These are phyloP conservation scores for Microcaecilia unicolor DNA, from an alignment of 2,797 vertebrate species.

Conservation along the genomic window DNA sequence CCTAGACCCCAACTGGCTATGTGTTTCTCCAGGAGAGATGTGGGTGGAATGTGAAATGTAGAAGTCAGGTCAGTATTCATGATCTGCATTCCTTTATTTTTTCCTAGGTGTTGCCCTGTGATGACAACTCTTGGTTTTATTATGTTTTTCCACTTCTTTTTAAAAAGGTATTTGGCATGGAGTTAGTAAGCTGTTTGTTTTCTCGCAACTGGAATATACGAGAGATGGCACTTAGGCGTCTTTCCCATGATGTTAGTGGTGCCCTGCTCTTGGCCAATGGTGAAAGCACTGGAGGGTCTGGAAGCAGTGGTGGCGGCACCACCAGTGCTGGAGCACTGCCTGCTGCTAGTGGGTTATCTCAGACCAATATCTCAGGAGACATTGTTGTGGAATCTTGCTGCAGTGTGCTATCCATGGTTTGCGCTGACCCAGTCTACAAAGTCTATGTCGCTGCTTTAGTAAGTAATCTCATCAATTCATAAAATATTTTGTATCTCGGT, in stretches of 20 bases:
- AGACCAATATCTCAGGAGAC: slow-evolving; percentile 62
- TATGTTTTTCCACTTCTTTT: background rate
- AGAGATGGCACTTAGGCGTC: slow-evolving; percentile 78
- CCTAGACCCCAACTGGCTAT: too few relatives aligned
- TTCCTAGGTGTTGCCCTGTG: too few relatives aligned
- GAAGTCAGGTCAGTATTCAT: too few relatives aligned
- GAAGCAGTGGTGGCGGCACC: slow-evolving; percentile 40
- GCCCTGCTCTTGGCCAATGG: slow-evolving; percentile 77
- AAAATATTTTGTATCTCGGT: too few relatives aligned
- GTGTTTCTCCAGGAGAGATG: too few relatives aligned
- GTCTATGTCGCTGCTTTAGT: slow-evolving; percentile 87
- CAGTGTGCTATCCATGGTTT: slow-evolving; percentile 77
- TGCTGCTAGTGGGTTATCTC: slow-evolving; percentile 50
- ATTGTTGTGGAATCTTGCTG: slow-evolving; percentile 79
- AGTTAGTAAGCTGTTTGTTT: slow-evolving; percentile 82
- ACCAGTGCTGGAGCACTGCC: slow-evolving; percentile 37
- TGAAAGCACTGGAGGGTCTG: slow-evolving; percentile 68
- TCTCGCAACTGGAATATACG: slow-evolving; percentile 85
- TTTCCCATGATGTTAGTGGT: slow-evolving; percentile 81
- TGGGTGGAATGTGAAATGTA: too few relatives aligned
- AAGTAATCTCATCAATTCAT: slow-evolving; percentile 46
- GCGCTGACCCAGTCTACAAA: slow-evolving; percentile 84
- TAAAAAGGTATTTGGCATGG: slow-evolving; percentile 73
- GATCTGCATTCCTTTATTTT: too few relatives aligned
- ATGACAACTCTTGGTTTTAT: too few relatives aligned